phyloP scores from a whole-genome alignment of 2,113 vertebrate genomes.

The Tachycineta bicolor region DNA sequence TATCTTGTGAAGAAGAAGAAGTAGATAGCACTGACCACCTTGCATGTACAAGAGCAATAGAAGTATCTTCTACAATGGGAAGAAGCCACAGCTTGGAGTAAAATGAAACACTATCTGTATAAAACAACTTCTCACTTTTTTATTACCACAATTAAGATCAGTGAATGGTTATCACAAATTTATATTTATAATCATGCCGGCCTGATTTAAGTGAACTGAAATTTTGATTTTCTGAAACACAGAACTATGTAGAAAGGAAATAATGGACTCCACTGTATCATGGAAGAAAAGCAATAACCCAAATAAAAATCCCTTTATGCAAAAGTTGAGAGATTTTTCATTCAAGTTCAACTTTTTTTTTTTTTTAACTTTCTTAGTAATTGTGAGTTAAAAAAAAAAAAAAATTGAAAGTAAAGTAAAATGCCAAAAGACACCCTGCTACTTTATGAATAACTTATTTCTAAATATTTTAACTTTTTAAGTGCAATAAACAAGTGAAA shows the following conservation, averaged over 20 bases:
- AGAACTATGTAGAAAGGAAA: not conserved
- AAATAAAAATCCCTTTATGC: not conserved
- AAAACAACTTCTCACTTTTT: not conserved
- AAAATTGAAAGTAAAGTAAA: not conserved
- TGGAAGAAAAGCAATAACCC: not conserved
- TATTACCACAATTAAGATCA: not conserved
- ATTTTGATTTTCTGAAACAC: not conserved
- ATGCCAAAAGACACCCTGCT: not conserved
- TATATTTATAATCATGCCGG: not conserved
- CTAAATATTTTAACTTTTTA: not conserved
- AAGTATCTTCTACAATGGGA: not conserved
- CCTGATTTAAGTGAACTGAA: not conserved
- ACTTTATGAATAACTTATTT: not conserved
- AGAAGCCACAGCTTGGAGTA: not conserved
- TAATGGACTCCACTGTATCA: not conserved
- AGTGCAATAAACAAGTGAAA: not conserved
- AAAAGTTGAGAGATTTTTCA: fast-evolving
- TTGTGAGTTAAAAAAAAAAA: not conserved
- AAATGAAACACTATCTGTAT: not conserved
- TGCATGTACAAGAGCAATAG: not conserved
- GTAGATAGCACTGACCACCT: not conserved
- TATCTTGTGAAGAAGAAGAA: not conserved
- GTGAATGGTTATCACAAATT: not conserved
- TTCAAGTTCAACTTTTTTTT: not conserved
- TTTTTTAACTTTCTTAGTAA: not conserved